Base-by-base conservation (phyloP, 2,888 invertebrate species). In the Terebella lapidaria region DNA sequence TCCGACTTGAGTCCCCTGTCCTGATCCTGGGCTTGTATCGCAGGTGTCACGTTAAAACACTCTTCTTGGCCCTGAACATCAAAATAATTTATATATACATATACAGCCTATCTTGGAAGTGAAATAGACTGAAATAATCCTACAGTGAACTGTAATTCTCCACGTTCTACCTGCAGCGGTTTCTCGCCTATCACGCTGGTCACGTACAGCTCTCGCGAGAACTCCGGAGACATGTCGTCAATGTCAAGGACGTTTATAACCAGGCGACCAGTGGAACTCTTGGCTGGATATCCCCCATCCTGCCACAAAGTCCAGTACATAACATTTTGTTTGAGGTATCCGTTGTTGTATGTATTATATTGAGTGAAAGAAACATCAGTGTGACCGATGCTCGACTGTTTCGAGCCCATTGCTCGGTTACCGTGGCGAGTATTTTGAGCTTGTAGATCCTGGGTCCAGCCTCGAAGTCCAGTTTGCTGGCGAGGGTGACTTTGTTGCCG, bases 151-250 rank as follows among this genome's bases (percentile, higher is more conserved):
- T n/a, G n/a, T n/a, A n/a, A n/a, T n/a, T n/a, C n/a, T n/a, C n/a
- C n/a, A n/a, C n/a, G n/a, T n/a, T n/a, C n/a, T 54, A 66, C 66
- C 62, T 35, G 22, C 1, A 67, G 42, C 18, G 67, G 67, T 54
- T 61, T 67, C 49, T 67, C 67, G 30, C 66, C 67, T 10, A 66
- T 60, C 29, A 66, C 57, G 2, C 55, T 25, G n/a, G 57, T 49
- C 1, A 29, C 26, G 56, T 62, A 61, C 15, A 30, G 2, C 25
- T 56, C 29, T 18, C 30, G 22, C 15, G 29, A 20, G 29, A 65
- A 65, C 27, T 35, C 27, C 5, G 49, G 49, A 5, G 49, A 22
- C 49, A 49, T 49, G 22, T 49, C 49, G 22, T 49, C 49, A 10
- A 49, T 24, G 22, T 49, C 49, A 5, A 49, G 22, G 24, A 49